phyloP scores from a whole-genome alignment of 2,888 invertebrate genomes.

The Encarsia formosa region DNA sequence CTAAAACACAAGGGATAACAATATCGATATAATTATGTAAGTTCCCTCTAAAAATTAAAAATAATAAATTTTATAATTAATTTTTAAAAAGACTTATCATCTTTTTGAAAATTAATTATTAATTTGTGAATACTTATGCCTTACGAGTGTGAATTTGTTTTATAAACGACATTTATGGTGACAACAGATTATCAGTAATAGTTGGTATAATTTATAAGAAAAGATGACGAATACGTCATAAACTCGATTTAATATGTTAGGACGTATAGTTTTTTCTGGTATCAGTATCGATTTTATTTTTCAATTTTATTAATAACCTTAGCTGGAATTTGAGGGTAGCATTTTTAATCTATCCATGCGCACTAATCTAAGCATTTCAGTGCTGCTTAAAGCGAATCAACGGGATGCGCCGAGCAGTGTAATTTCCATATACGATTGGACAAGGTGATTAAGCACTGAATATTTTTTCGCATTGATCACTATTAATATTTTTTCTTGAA shows the following conservation, averaged over 20 bases:
- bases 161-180: conserved; percentile 22
- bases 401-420: conserved; percentile 6
- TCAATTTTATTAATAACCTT: too few relatives aligned
- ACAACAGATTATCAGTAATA: conserved; percentile 20
- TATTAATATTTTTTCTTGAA: too few relatives aligned
- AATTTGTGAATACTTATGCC: not conserved
- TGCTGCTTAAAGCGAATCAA: conserved; percentile 12
- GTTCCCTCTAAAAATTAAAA: conserved; percentile 14
- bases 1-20: conserved; percentile 18
- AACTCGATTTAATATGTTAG: too few relatives aligned
- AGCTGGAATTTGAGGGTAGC: too few relatives aligned
- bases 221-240: conserved; percentile 3
- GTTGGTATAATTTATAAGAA: conserved; percentile 16
- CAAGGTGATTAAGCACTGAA: too few relatives aligned
- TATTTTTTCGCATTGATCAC: too few relatives aligned
- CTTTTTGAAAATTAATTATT: conserved; percentile 6
- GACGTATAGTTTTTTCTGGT: too few relatives aligned
- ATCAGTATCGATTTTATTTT: too few relatives aligned
- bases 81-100: conserved; percentile 8
- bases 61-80: too few relatives aligned
- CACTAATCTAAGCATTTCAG: conserved; percentile 10
- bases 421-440: too few relatives aligned
- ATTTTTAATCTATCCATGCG: conserved; percentile 5
- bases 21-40: conserved; percentile 14
- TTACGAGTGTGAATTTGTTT: conserved; percentile 8